phyloP scores from a whole-genome alignment of 1,140 invertebrate species.

The Hylaeus anthracinus region DNA sequence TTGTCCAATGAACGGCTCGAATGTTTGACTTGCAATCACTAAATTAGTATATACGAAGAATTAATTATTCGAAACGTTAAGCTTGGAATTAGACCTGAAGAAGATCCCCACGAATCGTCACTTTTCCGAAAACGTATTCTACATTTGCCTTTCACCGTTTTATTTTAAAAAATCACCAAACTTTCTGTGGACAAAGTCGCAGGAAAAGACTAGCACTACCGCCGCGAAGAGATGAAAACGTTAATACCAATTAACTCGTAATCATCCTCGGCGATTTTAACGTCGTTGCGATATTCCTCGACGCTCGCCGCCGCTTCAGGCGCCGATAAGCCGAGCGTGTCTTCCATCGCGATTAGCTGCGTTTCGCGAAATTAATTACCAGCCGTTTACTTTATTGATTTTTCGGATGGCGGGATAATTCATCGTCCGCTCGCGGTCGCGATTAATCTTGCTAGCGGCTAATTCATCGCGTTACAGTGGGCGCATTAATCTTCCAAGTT shows the following conservation, averaged over 20 bases:
- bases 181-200: no score
- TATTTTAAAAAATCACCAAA: no score
- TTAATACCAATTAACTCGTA: slow-evolving; percentile 24
- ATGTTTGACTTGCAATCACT: no score
- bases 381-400: slow-evolving; percentile 30
- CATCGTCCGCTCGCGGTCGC: slow-evolving; percentile 17
- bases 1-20: no score
- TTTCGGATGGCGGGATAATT: slow-evolving; percentile 39
- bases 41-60: no score
- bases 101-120: no score
- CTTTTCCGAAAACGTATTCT: no score
- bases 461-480: slow-evolving; percentile 23
- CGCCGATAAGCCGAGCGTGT: slow-evolving; percentile 5
- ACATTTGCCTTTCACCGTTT: no score
- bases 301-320: background rate
- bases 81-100: no score
- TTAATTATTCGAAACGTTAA: no score
- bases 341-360: slow-evolving; percentile 29
- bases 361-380: slow-evolving; percentile 35
- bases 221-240: slow-evolving; percentile 1
- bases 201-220: background rate
- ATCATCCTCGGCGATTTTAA: slow-evolving; percentile 1
- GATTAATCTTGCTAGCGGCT: slow-evolving; percentile 28
- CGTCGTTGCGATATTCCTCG: background rate
- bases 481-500: slow-evolving; percentile 21